Evolutionary conservation across 2,888 invertebrate genomes (phyloP), one percentile per base, ranked within the genome.

Genomic region (Meandrusa payeni): DNA sequence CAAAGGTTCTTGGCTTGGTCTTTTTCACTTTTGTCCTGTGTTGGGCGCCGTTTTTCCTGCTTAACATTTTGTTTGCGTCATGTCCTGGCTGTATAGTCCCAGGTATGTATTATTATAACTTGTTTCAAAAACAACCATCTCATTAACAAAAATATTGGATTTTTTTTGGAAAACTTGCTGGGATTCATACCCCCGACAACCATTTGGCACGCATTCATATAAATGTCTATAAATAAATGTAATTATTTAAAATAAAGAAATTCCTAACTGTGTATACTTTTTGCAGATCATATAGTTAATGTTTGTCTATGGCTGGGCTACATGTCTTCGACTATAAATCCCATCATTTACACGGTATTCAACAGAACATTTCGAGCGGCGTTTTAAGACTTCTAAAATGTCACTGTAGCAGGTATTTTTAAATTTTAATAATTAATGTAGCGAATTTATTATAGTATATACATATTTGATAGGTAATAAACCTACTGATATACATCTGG

Each of bases 11-110:
- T 3, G 97, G 97, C 0, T 81, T 97, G 26, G 97, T 97, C 0
- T 97, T 97, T 87, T 95, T 95, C 79, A 95, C 95, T 0, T 97
- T 97, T 76, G 96, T 97, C 37, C 83, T 97, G 5, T 97, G 97
- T 70, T 97, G 97, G 97, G 93, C 95, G 10, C 97, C 97, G 1
- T 97, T 97, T 77, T 97, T 97, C 80, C 89, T 95, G 37, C 89
- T 96, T 44, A 97, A 97, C 75, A 94, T 97, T 53, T 82, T 96
- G 39, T 94, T 95, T 63, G 97, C 96, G 10, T 92, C 95, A 13
- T 97, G 96, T 64, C 93, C 95, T 0, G 87, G 91, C 39, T 96
- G 95, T 69, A 85, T 91, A 54, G 94, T 95, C 6, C 93, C 95
- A 54, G 90, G 91, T 80, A 66, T 15, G 37, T 38, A 19, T 31